Evolutionary conservation across 2,888 invertebrate species (phyloP).

Genomic region (Geotrupes spiniger): DNA sequence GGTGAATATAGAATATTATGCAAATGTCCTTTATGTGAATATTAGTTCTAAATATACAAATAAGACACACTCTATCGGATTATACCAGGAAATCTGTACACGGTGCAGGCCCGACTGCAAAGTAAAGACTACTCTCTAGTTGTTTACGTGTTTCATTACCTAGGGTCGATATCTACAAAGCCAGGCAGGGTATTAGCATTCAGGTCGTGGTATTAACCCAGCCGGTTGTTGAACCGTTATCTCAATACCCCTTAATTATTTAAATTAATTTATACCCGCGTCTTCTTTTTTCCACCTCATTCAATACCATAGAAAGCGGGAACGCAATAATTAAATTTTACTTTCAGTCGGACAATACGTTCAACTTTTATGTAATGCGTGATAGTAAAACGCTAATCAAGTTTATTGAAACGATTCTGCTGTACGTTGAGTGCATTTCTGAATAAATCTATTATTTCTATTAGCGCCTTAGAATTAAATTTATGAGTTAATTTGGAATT

Average conservation of each 20-base stretch:
- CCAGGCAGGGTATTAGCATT: constrained; percentile 26
- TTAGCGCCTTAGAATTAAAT: no score
- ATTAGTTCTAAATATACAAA: constrained; percentile 18
- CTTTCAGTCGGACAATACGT: no score
- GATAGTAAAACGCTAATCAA: no score
- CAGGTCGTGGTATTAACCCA: constrained; percentile 25
- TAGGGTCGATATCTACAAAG: constrained; percentile 27
- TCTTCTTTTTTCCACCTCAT: constrained; percentile 17
- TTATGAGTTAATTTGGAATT: no score
- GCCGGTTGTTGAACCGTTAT: constrained; percentile 29
- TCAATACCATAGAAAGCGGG: no score
- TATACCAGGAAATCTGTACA: constrained; percentile 16
- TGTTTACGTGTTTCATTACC: constrained; percentile 31
- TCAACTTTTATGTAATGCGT: no score
- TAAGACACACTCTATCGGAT: constrained; percentile 11
- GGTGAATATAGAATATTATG: constrained; percentile 15
- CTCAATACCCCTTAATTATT: constrained; percentile 25
- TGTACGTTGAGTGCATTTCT: no score
- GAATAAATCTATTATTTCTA: no score
- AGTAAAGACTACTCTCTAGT: constrained; percentile 23
- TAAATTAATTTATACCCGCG: constrained; percentile 23
- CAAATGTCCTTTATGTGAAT: constrained; percentile 16
- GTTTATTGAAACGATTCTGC: no score
- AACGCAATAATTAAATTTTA: neutral
- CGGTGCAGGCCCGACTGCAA: constrained; percentile 7